These are phyloP conservation scores for Actinernus sp. DNA, from an alignment of 92 coral and sea anemone species.

Conservation along the genomic window DNA sequence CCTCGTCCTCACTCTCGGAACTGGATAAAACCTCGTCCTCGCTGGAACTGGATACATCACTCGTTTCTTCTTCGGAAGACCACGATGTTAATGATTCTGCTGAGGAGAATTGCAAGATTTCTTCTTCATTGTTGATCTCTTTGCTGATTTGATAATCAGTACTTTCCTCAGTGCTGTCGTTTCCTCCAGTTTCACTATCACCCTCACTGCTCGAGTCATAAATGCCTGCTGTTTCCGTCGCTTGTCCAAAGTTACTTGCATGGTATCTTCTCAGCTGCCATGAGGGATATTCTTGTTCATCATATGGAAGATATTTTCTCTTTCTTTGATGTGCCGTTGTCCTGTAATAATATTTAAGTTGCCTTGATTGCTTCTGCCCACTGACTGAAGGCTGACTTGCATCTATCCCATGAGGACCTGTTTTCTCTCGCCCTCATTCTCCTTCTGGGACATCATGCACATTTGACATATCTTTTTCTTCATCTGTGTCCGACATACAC, in stretches of 20 bases:
- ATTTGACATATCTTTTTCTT: no score
- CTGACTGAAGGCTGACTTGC: neutral
- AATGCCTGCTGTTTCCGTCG: neutral
- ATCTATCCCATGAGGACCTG: neutral
- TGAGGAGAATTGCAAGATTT: neutral
- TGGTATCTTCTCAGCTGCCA: constrained; percentile 35
- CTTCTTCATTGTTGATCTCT: neutral
- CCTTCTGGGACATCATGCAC: no score
- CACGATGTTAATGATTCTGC: neutral
- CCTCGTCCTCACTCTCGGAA: neutral
- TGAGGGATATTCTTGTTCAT: constrained; percentile 17
- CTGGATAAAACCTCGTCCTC: constrained; percentile 5
- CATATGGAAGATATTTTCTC: constrained; percentile 21
- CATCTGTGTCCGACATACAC: no score
- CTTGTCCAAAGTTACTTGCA: neutral
- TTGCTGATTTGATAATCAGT: neutral
- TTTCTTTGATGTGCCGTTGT: constrained; percentile 17
- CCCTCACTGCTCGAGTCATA: neutral
- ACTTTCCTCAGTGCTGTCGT: neutral
- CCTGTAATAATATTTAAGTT: constrained; percentile 23
- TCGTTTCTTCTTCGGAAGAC: neutral
- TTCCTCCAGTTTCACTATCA: constrained; percentile 2
- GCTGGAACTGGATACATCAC: constrained; percentile 1
- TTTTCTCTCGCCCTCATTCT: no score
- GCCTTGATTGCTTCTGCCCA: constrained; percentile 8